phyloP scores from a whole-genome alignment of 1,140 invertebrate genomes.

The Drosophila nasuta region DNA sequence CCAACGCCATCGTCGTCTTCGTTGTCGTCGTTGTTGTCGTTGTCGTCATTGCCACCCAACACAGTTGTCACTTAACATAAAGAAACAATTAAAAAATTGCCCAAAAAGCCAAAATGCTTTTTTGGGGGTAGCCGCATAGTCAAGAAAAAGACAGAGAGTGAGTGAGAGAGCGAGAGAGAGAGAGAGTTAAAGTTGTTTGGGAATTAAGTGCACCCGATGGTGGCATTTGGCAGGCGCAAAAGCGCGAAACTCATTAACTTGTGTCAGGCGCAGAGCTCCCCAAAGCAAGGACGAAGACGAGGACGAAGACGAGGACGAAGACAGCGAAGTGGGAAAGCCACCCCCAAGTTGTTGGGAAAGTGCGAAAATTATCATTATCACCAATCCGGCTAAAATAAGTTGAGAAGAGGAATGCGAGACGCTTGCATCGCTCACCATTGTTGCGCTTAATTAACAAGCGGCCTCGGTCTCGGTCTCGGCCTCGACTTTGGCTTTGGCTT shows the following conservation, averaged over 20 bases:
- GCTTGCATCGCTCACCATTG: constrained; percentile 55
- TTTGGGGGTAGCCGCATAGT: constrained; percentile 73
- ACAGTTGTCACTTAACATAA: constrained; percentile 79
- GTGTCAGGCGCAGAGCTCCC: constrained; percentile 69
- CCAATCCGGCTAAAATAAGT: constrained; percentile 47
- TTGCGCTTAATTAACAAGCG: constrained; percentile 81
- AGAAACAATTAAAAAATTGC: constrained; percentile 83
- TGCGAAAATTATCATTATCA: constrained; percentile 82
- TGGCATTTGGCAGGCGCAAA: constrained; percentile 76
- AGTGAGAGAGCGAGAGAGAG: constrained; percentile 11
- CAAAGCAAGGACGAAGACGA: constrained; percentile 20
- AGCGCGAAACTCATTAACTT: constrained; percentile 82
- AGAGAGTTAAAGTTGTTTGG: constrained; percentile 22
- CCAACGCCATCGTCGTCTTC: no score
- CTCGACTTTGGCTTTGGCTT: constrained; percentile 1
- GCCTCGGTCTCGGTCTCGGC: background rate
- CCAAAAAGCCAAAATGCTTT: constrained; percentile 75
- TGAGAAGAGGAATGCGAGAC: constrained; percentile 16
- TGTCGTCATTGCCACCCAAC: background rate
- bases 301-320: background rate
- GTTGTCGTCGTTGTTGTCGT: no score
- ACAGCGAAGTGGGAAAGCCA: background rate
- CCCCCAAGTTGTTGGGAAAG: constrained; percentile 39
- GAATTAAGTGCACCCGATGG: constrained; percentile 76
- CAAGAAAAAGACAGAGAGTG: constrained; percentile 23